Percentiles rank a stretch among this genome's conserved stretches.
These are phyloP conservation scores for Dolichopus griseipennis DNA, from an alignment of 2,888 invertebrate genomes.

Conservation along the genomic window DNA sequence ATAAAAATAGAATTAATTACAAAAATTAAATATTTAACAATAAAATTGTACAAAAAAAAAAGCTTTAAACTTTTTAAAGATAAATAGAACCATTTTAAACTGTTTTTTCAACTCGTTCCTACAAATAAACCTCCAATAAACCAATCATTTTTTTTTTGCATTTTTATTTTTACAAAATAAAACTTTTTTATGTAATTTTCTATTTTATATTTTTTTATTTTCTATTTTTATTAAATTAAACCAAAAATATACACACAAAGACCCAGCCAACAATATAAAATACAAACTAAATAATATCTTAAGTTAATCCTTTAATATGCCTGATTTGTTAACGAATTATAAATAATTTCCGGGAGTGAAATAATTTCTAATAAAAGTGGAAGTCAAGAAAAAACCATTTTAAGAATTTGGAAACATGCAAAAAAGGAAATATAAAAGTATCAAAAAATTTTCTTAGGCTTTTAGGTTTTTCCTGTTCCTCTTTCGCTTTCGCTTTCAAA, in stretches of 20 bases:
- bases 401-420: too few species aligned
- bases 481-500: too few species aligned
- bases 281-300: background rate
- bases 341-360: background rate
- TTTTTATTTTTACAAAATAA: too few species aligned
- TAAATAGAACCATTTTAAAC: background rate
- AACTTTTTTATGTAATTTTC: background rate
- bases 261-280: background rate
- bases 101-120: background rate
- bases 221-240: background rate
- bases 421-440: background rate
- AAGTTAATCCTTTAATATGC: background rate
- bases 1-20: too few species aligned
- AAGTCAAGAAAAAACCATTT: background rate
- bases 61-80: background rate
- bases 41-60: too few species aligned
- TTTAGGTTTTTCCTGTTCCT: too few species aligned
- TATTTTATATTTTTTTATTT: background rate
- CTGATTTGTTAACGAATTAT: slow-evolving; percentile 4
- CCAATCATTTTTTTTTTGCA: background rate
- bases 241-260: background rate
- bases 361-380: background rate
- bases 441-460: background rate
- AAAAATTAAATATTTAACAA: too few species aligned
- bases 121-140: background rate